Conservation (phyloP, 92 coral and sea anemone species). For the Scolanthus callimorphus region DNA sequence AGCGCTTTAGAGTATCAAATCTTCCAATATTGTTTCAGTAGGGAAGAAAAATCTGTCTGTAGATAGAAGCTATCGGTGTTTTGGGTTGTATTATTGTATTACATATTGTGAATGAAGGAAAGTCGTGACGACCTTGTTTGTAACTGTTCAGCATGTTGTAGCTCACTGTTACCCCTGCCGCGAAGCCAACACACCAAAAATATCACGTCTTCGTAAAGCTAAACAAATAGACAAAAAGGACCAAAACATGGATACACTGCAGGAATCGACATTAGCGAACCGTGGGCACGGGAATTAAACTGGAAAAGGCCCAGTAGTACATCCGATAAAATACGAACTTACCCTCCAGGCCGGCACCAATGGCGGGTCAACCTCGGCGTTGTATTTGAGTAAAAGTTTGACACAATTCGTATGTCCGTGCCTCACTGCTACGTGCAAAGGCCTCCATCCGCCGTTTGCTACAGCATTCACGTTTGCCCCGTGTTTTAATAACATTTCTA, state of each 20-base stretch:
- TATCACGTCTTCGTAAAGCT: slow-evolving; percentile 56
- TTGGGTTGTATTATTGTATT: too few species aligned
- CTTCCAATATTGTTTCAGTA: too few species aligned
- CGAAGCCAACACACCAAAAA: slow-evolving; percentile 71
- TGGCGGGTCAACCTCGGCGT: slow-evolving; percentile 99
- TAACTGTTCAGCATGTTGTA: too few species aligned
- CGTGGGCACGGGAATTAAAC: too few species aligned
- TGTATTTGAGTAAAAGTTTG: slow-evolving; percentile 76
- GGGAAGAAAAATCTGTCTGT: too few species aligned
- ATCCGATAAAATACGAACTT: slow-evolving; percentile 34
- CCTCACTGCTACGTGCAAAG: slow-evolving; percentile 94
- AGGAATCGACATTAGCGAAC: too few species aligned
- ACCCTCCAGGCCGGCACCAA: slow-evolving; percentile 88
- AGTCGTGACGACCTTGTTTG: too few species aligned
- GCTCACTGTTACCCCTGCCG: slow-evolving; percentile 78
- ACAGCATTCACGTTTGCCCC: slow-evolving; percentile 97
- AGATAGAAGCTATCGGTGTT: too few species aligned
- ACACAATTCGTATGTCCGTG: slow-evolving; percentile 98
- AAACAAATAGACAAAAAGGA: slow-evolving; percentile 71
- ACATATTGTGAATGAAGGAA: too few species aligned
- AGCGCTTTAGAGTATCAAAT: too few species aligned
- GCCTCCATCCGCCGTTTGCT: slow-evolving; percentile 99
- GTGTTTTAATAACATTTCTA: slow-evolving; percentile 93
- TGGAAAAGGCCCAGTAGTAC: too few species aligned
- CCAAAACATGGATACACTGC: slow-evolving; percentile 37